A percentile compares a stretch with the other conserved stretches of the same genome.
Evolutionary conservation across 1,140 invertebrate genomes (phyloP).

Genomic region (Drosophila bipectinata): DNA sequence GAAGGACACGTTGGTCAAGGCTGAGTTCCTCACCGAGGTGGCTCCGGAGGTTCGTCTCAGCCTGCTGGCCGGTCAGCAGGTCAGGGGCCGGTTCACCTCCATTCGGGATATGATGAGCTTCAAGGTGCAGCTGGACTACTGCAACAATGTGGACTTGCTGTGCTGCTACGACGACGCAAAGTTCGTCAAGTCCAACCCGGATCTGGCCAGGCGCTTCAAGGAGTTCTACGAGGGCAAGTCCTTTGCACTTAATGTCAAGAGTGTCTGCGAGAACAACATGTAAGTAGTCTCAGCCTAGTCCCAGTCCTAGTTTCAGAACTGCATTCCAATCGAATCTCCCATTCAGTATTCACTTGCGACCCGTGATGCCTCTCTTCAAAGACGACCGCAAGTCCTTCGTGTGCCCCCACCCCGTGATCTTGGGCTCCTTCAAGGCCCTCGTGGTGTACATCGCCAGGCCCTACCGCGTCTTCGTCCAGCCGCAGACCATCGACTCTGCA

Average conservation of each 20-base stretch:
- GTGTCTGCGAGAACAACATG: constrained; percentile 82
- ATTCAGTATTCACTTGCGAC: constrained; percentile 66
- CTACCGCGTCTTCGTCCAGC: constrained; percentile 87
- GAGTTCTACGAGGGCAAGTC: constrained; percentile 76
- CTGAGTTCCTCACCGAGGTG: constrained; percentile 65
- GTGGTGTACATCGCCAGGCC: constrained; percentile 59
- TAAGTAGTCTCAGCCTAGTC: constrained; percentile 4
- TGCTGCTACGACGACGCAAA: constrained; percentile 76
- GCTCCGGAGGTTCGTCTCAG: constrained; percentile 61
- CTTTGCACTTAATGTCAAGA: constrained; percentile 69
- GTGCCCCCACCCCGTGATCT: constrained; percentile 61
- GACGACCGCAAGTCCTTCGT: constrained; percentile 66
- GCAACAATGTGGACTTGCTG: constrained; percentile 62
- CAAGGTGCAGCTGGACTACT: constrained; percentile 71
- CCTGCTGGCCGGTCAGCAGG: constrained; percentile 75
- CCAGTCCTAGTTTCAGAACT: background rate
- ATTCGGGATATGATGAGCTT: constrained; percentile 77
- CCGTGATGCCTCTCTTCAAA: constrained; percentile 72
- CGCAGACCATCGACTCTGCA: constrained; percentile 79
- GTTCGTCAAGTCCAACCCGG: constrained; percentile 77
- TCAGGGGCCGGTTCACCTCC: constrained; percentile 69
- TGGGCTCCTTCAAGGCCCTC: constrained; percentile 54
- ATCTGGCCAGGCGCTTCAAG: constrained; percentile 70
- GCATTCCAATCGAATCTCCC: background rate
- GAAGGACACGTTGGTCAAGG: constrained; percentile 56